phyloP scores from a whole-genome alignment of 2,888 invertebrate species.

The Druceiella hillmani region DNA sequence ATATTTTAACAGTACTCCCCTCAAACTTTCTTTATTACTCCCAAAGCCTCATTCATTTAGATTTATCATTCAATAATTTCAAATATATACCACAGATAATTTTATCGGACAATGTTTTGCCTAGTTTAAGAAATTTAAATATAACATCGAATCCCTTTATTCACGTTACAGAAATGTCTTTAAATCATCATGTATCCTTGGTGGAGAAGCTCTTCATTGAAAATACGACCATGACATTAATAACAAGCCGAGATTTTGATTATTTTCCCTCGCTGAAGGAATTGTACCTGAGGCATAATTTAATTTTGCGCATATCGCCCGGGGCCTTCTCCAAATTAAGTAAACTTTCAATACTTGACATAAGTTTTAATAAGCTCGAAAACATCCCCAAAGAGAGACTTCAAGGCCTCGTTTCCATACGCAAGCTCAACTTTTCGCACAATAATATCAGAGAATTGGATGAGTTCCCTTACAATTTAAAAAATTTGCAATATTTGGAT shows the following conservation, averaged over 20 bases:
- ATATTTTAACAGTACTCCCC: slow-evolving; percentile 68
- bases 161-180: slow-evolving; percentile 66
- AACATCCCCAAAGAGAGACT: slow-evolving; percentile 79
- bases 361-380: slow-evolving; percentile 79
- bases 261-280: slow-evolving; percentile 74
- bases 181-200: slow-evolving; percentile 66
- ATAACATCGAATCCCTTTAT: slow-evolving; percentile 77
- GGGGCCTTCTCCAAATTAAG: slow-evolving; percentile 77
- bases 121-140: slow-evolving; percentile 69
- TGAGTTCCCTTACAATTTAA: slow-evolving; percentile 74
- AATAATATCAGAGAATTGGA: slow-evolving; percentile 77
- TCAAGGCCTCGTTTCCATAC: slow-evolving; percentile 67
- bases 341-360: slow-evolving; percentile 70
- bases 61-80: slow-evolving; percentile 74
- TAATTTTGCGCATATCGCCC: slow-evolving; percentile 74
- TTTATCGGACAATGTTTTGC: slow-evolving; percentile 67
- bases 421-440: slow-evolving; percentile 75
- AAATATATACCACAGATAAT: slow-evolving; percentile 73
- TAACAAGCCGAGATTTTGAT: slow-evolving; percentile 81
- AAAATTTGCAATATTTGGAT: slow-evolving; percentile 72
- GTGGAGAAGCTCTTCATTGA: slow-evolving; percentile 78
- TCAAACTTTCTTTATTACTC: slow-evolving; percentile 77
- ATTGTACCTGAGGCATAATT: slow-evolving; percentile 66
- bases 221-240: slow-evolving; percentile 73
- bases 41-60: slow-evolving; percentile 64